Percentiles rank a stretch among this genome's conserved stretches.
Evolutionary conservation across 2,797 vertebrate species (phyloP).

Genomic region (Dromococcyx pavoninus): DNA sequence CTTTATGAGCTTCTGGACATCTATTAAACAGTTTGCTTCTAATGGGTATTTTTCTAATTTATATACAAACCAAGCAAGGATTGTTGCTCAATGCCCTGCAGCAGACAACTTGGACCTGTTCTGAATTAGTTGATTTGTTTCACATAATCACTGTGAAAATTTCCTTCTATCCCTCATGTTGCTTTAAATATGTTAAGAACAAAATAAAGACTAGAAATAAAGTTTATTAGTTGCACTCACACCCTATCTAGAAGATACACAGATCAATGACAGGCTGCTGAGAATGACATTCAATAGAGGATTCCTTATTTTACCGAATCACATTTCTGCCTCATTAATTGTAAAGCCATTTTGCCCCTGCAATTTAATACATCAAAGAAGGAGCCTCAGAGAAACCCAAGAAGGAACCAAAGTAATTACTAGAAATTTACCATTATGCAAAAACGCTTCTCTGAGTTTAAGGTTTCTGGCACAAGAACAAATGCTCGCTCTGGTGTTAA

Average conservation of each 20-base stretch:
- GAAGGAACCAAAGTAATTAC: neutral
- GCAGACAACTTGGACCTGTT: neutral
- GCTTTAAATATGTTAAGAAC: neutral
- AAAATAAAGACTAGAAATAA: neutral
- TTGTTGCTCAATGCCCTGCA: neutral
- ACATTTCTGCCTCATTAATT: neutral
- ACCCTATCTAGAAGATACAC: neutral
- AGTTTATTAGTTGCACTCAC: neutral
- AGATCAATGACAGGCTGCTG: neutral
- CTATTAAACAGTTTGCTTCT: neutral
- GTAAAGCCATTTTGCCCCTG: neutral
- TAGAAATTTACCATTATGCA: neutral
- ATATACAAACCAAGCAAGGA: neutral
- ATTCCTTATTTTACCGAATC: neutral
- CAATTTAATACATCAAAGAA: neutral
- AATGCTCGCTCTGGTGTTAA: neutral
- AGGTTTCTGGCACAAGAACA: neutral
- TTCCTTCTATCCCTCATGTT: neutral
- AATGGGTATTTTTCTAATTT: neutral
- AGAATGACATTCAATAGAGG: neutral
- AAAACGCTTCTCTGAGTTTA: fast-evolving
- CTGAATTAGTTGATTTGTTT: neutral
- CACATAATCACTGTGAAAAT: neutral
- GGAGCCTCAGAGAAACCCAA: neutral
- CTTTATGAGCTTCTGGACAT: neutral